A percentile compares a stretch with the other conserved stretches of the same genome.
Conservation (phyloP, 2,888 invertebrate species). For the Agapostemon virescens region DNA sequence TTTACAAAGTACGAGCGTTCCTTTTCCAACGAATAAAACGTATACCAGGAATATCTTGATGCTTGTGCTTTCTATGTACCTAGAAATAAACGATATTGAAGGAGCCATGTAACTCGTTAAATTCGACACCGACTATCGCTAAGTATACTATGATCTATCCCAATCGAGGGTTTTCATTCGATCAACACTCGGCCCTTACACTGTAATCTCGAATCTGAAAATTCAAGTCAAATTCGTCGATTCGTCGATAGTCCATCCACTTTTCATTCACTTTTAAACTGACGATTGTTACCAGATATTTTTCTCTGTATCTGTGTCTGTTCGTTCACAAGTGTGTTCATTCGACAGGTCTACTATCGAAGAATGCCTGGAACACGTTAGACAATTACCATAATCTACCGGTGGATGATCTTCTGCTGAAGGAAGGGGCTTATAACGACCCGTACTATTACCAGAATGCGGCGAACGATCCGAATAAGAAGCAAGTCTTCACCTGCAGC, state of each 20-base stretch:
- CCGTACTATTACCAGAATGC: slow-evolving; percentile 9
- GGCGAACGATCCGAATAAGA: slow-evolving; percentile 33
- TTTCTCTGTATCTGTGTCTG: neutral
- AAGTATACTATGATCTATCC: neutral
- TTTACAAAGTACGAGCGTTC: neutral
- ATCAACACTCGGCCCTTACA: neutral
- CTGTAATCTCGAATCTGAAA: neutral
- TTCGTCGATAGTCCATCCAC: neutral
- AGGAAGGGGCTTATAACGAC: slow-evolving; percentile 54
- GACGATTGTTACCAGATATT: neutral
- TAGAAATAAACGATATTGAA: slow-evolving; percentile 49
- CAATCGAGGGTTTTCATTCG: neutral
- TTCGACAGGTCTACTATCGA: slow-evolving; percentile 46
- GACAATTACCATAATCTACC: slow-evolving; percentile 24
- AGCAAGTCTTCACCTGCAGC: slow-evolving; percentile 81
- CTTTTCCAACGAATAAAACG: slow-evolving; percentile 3
- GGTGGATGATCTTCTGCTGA: slow-evolving; percentile 33
- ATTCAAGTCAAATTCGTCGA: neutral
- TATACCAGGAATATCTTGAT: neutral
- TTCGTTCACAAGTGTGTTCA: slow-evolving; percentile 38
- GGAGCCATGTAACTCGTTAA: neutral
- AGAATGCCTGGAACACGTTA: slow-evolving; percentile 33
- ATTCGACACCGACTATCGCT: neutral
- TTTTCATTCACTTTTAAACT: neutral
- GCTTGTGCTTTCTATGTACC: slow-evolving; percentile 47